Conservation (phyloP, 2,888 invertebrate species). For the Polyploca ridens region DNA sequence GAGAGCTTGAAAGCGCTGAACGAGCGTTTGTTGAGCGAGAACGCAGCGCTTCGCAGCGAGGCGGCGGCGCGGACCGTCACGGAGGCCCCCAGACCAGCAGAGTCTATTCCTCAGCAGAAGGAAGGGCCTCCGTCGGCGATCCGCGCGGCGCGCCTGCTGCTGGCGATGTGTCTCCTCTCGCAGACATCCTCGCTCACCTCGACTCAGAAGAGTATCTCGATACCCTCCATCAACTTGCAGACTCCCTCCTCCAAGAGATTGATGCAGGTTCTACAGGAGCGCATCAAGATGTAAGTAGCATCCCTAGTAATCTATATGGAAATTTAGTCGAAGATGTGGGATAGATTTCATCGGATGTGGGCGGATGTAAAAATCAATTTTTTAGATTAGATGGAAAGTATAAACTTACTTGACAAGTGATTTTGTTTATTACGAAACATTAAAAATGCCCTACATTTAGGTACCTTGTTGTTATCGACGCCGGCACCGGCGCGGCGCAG, state of each 20-base stretch:
- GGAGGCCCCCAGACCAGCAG: conserved; percentile 90
- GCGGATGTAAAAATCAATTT: too few relatives aligned
- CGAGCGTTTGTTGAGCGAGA: conserved; percentile 87
- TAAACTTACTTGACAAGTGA: background rate
- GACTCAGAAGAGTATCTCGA: conserved; percentile 89
- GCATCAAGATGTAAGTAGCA: conserved; percentile 85
- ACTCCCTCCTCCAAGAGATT: conserved; percentile 92
- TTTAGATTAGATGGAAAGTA: too few relatives aligned
- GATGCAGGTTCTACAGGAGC: conserved; percentile 88
- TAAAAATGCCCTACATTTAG: conserved; percentile 3
- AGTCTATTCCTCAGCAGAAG: conserved; percentile 98
- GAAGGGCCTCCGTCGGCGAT: conserved; percentile 90
- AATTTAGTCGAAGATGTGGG: background rate
- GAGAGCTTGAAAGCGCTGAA: conserved; percentile 87
- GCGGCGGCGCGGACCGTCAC: conserved; percentile 87
- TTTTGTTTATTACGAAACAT: background rate
- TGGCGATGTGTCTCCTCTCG: conserved; percentile 92
- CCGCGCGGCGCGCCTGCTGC: conserved; percentile 89
- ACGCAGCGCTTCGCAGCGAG: conserved; percentile 84
- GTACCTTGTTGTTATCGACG: background rate
- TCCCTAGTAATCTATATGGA: background rate
- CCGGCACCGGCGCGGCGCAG: background rate
- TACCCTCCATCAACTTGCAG: conserved; percentile 92
- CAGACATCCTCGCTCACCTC: conserved; percentile 92
- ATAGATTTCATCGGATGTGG: background rate